phyloP scores from a whole-genome alignment of 2,888 invertebrate genomes.

The Protonemura montana region DNA sequence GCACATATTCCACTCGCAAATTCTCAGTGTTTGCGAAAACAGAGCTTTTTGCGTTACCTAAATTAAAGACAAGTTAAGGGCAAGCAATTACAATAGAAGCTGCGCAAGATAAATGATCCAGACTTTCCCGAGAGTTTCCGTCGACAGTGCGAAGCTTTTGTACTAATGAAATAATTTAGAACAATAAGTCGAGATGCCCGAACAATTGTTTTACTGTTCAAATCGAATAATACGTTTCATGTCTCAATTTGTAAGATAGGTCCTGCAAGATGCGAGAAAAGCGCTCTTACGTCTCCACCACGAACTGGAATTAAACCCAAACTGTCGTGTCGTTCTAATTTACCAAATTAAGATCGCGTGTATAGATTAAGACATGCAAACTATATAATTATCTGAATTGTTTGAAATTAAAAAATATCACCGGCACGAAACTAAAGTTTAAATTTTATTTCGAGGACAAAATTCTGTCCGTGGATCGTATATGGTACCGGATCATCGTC shows the following conservation, averaged over 20 bases:
- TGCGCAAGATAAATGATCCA: not conserved
- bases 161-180: conserved; percentile 7
- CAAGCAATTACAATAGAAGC: not conserved
- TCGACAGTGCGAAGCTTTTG: conserved; percentile 7
- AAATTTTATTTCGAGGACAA: not conserved
- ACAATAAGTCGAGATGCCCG: not conserved
- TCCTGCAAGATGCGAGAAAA: not conserved
- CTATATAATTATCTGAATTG: not conserved
- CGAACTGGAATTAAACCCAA: not conserved
- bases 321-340: not conserved
- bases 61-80: conserved; percentile 2
- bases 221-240: not conserved
- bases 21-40: not conserved
- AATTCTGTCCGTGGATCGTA: not conserved
- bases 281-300: not conserved
- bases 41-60: not conserved
- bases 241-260: not conserved
- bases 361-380: not conserved
- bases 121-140: not conserved
- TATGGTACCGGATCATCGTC: not conserved
- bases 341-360: not conserved
- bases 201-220: not conserved
- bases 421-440: not conserved
- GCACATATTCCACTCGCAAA: not conserved
- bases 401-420: not conserved